Evolutionary conservation across 2,797 vertebrate species (phyloP).

Genomic region (Chlorospingus flavigularis): DNA sequence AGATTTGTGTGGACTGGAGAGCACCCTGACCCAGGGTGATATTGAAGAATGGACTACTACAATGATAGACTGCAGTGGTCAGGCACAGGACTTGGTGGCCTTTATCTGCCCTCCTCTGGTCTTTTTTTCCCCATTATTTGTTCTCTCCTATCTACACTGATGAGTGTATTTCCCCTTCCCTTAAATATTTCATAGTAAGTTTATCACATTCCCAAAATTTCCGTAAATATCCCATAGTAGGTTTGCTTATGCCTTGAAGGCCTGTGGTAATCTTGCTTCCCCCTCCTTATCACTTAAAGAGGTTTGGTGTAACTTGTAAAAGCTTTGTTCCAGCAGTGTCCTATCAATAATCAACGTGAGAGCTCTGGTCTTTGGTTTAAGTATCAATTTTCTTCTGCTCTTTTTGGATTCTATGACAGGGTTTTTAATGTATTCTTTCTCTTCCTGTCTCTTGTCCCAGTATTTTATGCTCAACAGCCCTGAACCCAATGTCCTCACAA

Average conservation of each 20-base stretch:
- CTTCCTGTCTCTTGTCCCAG: not conserved
- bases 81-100: not conserved
- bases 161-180: not conserved
- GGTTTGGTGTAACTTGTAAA: not conserved
- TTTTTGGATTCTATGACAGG: not conserved
- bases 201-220: not conserved
- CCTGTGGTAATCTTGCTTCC: not conserved
- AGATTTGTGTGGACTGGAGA: not conserved
- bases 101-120: not conserved
- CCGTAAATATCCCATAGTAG: not conserved
- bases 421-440: not conserved
- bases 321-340: not conserved
- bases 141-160: fast-evolving
- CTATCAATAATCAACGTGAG: not conserved
- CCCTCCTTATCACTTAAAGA: not conserved
- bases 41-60: not conserved
- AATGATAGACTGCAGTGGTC: not conserved
- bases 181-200: not conserved
- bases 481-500: not conserved
- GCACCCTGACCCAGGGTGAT: not conserved
- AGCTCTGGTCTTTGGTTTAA: not conserved
- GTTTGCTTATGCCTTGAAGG: not conserved
- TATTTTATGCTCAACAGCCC: not conserved
- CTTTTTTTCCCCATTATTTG: not conserved
- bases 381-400: not conserved